Evolutionary conservation across 1,140 invertebrate genomes (phyloP).

Genomic region (Musca domestica): DNA sequence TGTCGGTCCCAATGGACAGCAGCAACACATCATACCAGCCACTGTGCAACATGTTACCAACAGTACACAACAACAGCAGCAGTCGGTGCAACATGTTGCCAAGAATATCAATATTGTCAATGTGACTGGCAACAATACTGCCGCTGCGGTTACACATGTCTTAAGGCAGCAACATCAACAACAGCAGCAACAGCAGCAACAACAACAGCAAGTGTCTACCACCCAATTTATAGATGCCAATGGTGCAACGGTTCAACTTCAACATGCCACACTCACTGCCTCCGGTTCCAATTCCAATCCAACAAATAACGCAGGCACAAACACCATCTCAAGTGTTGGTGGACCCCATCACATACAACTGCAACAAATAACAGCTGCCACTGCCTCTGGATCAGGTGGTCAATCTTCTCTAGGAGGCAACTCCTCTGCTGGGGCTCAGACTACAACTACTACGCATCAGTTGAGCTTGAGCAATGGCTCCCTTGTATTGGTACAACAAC

Average conservation of each 20-base stretch:
- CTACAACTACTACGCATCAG: constrained; percentile 40
- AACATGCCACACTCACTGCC: constrained; percentile 27
- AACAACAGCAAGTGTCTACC: constrained; percentile 32
- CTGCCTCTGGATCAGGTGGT: neutral
- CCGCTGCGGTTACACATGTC: constrained; percentile 40
- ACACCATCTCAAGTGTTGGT: constrained; percentile 31
- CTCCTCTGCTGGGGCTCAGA: neutral
- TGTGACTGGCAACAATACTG: constrained; percentile 29
- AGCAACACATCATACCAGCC: constrained; percentile 38
- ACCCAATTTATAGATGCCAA: constrained; percentile 33
- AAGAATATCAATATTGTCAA: constrained; percentile 39
- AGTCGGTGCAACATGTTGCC: constrained; percentile 37
- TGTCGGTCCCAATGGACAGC: constrained; percentile 30
- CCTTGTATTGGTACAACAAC: constrained; percentile 59
- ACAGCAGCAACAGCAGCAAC: constrained; percentile 32
- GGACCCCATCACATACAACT: constrained; percentile 37
- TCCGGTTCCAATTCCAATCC: constrained; percentile 25
- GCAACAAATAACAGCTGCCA: constrained; percentile 31
- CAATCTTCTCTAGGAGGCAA: neutral
- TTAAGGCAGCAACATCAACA: constrained; percentile 31
- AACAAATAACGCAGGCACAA: constrained; percentile 14
- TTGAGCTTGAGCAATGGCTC: constrained; percentile 57
- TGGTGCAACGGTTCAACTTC: constrained; percentile 28
- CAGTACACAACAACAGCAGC: constrained; percentile 54
- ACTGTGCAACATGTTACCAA: constrained; percentile 51